Percentiles rank a stretch among this genome's conserved stretches.
Evolutionary conservation across 2,797 vertebrate species (phyloP).

Genomic region (Stomatorhinus walkeri): DNA sequence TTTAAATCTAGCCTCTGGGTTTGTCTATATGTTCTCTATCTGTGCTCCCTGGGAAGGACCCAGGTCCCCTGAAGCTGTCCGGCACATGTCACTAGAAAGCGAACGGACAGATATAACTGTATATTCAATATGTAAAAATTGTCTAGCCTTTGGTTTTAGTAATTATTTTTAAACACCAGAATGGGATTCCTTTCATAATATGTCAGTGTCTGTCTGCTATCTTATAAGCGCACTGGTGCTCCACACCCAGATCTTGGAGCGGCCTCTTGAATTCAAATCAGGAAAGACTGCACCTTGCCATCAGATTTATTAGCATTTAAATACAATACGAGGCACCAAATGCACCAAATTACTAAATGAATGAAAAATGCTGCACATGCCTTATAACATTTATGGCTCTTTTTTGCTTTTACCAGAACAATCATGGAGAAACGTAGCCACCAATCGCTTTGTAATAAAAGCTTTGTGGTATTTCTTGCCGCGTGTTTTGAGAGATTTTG

Average conservation of each 20-base stretch:
- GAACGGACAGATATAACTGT: neutral
- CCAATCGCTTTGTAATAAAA: neutral
- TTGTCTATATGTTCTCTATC: neutral
- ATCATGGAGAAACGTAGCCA: neutral
- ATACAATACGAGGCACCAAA: neutral
- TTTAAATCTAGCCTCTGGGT: neutral
- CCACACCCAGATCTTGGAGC: neutral
- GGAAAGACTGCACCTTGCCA: neutral
- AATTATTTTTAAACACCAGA: neutral
- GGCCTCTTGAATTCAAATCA: neutral
- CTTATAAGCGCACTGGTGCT: neutral
- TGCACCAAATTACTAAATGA: neutral
- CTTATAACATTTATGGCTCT: neutral
- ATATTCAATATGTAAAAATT: neutral
- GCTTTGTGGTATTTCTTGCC: neutral
- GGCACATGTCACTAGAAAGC: neutral
- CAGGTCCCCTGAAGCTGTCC: neutral
- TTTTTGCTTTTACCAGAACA: neutral
- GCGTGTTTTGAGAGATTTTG: conserved; percentile 4
- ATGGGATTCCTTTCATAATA: neutral
- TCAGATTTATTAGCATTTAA: neutral
- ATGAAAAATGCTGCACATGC: neutral
- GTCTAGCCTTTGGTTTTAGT: neutral
- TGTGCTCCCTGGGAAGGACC: neutral
- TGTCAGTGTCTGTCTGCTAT: neutral